These are phyloP conservation scores for Euwallacea fornicatus DNA, from an alignment of 1,140 invertebrate genomes.

Conservation along the genomic window DNA sequence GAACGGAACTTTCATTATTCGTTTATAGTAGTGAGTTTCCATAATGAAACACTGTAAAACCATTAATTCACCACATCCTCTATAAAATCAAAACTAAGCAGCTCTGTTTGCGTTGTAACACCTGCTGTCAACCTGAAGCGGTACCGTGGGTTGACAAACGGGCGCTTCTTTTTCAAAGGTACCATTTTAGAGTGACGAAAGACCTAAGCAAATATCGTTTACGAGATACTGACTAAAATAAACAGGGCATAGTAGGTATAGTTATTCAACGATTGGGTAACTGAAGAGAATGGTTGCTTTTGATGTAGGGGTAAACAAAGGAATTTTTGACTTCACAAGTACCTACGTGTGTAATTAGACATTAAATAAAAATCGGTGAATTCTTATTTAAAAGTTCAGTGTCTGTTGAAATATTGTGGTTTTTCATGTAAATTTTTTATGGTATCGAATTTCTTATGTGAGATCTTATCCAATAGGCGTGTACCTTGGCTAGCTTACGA, in stretches of 20 bases:
- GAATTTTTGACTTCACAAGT: not conserved
- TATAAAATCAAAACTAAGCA: conserved; percentile 7
- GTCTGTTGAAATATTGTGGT: no score
- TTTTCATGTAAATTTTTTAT: no score
- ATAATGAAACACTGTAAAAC: not conserved
- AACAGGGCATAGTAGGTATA: conserved; percentile 14
- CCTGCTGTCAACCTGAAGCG: conserved; percentile 25
- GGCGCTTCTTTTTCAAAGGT: conserved; percentile 24
- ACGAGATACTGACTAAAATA: conserved; percentile 16
- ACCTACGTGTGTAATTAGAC: not conserved
- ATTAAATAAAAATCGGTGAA: not conserved
- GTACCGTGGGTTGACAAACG: conserved; percentile 11
- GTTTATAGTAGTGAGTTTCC: not conserved
- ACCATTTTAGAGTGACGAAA: conserved; percentile 18
- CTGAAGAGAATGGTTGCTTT: conserved; percentile 15
- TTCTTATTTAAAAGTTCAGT: not conserved
- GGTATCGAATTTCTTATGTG: no score
- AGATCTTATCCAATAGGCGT: no score
- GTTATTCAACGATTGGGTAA: conserved; percentile 19
- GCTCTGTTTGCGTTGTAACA: conserved; percentile 13
- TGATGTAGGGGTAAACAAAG: conserved; percentile 18
- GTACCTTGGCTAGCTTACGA: no score
- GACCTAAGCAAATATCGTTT: conserved; percentile 22
- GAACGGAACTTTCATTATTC: conserved; percentile 10
- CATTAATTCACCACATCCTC: not conserved